Base-by-base conservation (phyloP, 2,113 vertebrate genomes). In the Melanerpes formicivorus region DNA sequence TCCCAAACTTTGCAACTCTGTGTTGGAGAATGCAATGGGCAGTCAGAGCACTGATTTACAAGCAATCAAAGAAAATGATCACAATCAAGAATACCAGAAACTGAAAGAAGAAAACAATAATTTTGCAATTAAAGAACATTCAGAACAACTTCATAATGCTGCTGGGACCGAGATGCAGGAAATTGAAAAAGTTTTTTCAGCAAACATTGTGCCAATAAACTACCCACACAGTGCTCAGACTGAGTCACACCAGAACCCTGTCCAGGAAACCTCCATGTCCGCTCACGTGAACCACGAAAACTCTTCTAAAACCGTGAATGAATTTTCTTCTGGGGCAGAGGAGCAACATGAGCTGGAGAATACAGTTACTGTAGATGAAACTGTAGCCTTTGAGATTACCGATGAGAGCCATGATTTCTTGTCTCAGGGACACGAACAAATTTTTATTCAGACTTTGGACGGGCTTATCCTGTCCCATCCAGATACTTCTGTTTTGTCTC, bases 381-480 rank as follows among this genome's bases (percentile, higher is more conserved):
- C 96, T 9, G 29, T 96, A 91, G 95, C 95, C 82, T 96, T 95
- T 75, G 97, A 98, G 86, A 94, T 98, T 50, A 42, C 96, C 37
- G 80, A 88, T 10, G 87, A 93, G 67, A 96, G 94, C 80, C 96
- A 96, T 50, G 97, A 97, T 78, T 75, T 96, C 73, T 82, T 93
- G 69, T 91, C 95, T 96, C 95, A 93, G 92, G 97, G 93, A 90
- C 91, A 94, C 0, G 96, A 98, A 86, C 97, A 98, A 87, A 97
- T 98, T 79, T 97, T 98, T 80, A 98, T 98, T 93, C 98, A 98
- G 92, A 98, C 98, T 13, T 96, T 98, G 18, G 97, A 97, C 2
- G 97, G 97, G 69, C 90, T 98, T 34, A 96, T 98, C 14, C 95
- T 98, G 87, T 97, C 98, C 90, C 96, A 97, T 40, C 91, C 97